Percentiles rank a stretch among this genome's conserved stretches.
phyloP scores from a whole-genome alignment of 1,140 invertebrate species.

The Pseudoatta argentina region DNA sequence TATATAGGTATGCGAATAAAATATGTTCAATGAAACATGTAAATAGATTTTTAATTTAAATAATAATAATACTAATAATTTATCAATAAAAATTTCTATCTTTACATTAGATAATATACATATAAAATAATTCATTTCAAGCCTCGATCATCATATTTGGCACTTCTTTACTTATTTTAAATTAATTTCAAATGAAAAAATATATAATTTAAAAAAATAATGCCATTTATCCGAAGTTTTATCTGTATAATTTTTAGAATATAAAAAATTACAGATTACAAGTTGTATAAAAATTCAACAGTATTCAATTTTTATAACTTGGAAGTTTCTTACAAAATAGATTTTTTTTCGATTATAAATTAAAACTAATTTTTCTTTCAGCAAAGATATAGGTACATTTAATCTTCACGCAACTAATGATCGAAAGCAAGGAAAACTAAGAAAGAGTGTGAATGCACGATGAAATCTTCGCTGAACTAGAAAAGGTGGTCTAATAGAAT shows the following conservation, averaged over 20 bases:
- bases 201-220: neutral
- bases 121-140: neutral
- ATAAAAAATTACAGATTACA: neutral
- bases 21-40: neutral
- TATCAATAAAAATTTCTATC: slow-evolving; percentile 3
- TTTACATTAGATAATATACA: neutral
- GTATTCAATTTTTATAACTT: neutral
- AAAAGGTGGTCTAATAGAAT: neutral
- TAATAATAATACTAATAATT: neutral
- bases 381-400: neutral
- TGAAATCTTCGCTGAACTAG: neutral
- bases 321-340: neutral
- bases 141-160: too few species aligned
- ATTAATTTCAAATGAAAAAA: slow-evolving; percentile 15
- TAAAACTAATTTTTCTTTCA: neutral
- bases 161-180: too few species aligned
- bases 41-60: neutral
- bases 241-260: neutral
- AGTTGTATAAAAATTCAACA: neutral
- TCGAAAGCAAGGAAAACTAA: neutral
- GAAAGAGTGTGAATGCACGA: neutral
- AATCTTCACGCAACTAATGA: neutral
- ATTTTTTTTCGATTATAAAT: neutral
- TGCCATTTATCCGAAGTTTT: neutral
- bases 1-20: neutral